These are phyloP conservation scores for Xiphophorus hellerii DNA, from an alignment of 2,113 vertebrate genomes.

Conservation along the genomic window DNA sequence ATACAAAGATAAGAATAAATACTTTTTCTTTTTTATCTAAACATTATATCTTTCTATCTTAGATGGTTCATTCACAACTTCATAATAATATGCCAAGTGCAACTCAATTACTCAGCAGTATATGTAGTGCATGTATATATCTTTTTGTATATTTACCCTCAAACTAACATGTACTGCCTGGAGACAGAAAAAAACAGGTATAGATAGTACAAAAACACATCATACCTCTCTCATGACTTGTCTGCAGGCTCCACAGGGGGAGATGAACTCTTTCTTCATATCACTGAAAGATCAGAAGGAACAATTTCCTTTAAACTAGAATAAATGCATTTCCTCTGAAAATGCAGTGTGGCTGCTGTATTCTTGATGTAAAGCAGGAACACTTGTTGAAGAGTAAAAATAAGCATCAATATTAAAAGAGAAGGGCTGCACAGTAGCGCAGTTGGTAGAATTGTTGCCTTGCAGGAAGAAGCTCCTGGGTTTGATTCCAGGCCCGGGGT, in stretches of 20 bases:
- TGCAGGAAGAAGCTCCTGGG: too few species aligned
- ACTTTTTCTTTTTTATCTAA: too few species aligned
- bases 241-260: conserved; percentile 90
- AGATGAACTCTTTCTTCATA: conserved; percentile 82
- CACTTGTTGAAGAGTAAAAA: too few species aligned
- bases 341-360: background rate
- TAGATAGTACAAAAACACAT: background rate
- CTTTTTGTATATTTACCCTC: background rate
- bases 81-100: background rate
- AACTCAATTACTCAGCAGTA: background rate
- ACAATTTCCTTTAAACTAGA: background rate
- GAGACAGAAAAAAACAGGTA: background rate
- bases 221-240: conserved; percentile 95
- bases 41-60: too few species aligned
- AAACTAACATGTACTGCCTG: background rate
- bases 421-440: background rate
- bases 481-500: too few species aligned
- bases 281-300: conserved; percentile 79
- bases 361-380: background rate
- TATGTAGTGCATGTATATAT: background rate
- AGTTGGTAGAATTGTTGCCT: too few species aligned
- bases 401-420: background rate
- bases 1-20: background rate
- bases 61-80: background rate
- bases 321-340: background rate